Percentiles rank a stretch among this genome's conserved stretches.
Evolutionary conservation across 1,140 invertebrate species (phyloP).

Genomic region (Cherax quadricarinatus): DNA sequence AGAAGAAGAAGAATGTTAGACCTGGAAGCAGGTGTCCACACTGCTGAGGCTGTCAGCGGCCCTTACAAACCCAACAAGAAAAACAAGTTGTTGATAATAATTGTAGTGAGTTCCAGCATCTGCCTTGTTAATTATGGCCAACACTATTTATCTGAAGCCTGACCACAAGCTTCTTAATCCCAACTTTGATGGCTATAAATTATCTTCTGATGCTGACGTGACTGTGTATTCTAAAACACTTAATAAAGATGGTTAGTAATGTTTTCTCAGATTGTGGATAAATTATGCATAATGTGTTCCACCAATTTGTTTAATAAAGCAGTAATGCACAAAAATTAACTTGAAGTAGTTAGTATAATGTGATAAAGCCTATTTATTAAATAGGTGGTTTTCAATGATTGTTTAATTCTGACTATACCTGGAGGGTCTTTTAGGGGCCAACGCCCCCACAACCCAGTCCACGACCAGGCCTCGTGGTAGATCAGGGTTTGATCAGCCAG

Average conservation of each 20-base stretch:
- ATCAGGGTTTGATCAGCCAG: no score
- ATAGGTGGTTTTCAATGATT: not conserved
- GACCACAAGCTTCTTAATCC: conserved; percentile 25
- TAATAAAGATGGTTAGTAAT: not conserved
- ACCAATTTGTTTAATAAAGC: not conserved
- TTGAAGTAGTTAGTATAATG: not conserved
- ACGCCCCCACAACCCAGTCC: no score
- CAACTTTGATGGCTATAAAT: conserved; percentile 54
- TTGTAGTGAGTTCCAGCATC: no score
- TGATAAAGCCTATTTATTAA: not conserved
- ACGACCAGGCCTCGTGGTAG: no score
- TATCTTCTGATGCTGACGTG: conserved; percentile 29
- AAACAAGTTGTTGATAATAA: no score
- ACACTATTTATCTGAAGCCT: conserved; percentile 17
- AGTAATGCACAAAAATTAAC: not conserved
- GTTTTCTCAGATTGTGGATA: not conserved
- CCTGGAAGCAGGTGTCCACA: no score
- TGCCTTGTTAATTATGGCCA: not conserved
- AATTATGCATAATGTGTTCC: not conserved
- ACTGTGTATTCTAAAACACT: conserved; percentile 16
- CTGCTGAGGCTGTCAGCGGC: no score
- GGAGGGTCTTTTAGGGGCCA: no score
- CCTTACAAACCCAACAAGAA: no score
- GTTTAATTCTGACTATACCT: not conserved
- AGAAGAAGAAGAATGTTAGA: no score